Evolutionary conservation across 2,888 invertebrate species (phyloP).

Genomic region (Mesopsocus fuscifrons): DNA sequence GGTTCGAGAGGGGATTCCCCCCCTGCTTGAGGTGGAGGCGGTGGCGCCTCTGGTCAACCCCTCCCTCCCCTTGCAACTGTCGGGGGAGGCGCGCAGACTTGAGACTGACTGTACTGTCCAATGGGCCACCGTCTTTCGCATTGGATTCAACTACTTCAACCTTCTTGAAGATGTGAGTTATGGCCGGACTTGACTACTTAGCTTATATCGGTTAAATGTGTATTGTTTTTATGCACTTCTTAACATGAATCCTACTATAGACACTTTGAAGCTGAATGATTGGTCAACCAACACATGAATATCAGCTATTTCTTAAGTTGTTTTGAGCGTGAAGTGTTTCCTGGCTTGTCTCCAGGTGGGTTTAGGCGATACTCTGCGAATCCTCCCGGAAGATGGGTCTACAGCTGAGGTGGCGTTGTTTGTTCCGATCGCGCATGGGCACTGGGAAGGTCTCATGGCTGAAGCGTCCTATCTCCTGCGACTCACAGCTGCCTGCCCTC

Average conservation of each 20-base stretch:
- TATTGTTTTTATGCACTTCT: too few relatives aligned
- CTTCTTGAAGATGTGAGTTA: slow-evolving; percentile 5
- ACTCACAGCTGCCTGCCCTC: slow-evolving; percentile 13
- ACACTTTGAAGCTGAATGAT: neutral
- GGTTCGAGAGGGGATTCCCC: neutral
- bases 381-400: neutral
- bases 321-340: neutral
- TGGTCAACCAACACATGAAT: neutral
- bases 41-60: neutral
- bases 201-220: too few relatives aligned
- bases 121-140: neutral
- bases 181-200: too few relatives aligned
- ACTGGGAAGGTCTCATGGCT: slow-evolving; percentile 14
- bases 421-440: slow-evolving; percentile 13
- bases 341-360: neutral
- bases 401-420: slow-evolving; percentile 13
- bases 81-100: neutral
- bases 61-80: neutral
- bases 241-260: too few relatives aligned
- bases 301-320: too few relatives aligned
- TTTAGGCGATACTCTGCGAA: slow-evolving; percentile 1
- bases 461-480: slow-evolving; percentile 16
- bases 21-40: neutral
- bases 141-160: slow-evolving; percentile 3
- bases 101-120: neutral